Percentiles rank a stretch among this genome's conserved stretches.
Conservation (phyloP, 2,113 vertebrate genomes). For the Mesitornis unicolor region DNA sequence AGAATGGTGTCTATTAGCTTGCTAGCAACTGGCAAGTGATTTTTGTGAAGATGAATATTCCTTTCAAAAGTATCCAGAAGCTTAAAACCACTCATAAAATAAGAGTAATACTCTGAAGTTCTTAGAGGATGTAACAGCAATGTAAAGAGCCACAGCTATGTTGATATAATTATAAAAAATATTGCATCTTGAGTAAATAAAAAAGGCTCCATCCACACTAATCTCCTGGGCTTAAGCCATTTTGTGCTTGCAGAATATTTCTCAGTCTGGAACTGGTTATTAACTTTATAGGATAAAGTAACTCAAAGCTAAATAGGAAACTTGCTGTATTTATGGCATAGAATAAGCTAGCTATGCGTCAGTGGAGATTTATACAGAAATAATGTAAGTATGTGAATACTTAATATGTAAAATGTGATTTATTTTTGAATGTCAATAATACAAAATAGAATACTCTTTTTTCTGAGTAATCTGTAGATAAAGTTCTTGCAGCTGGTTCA, state of each 20-base stretch:
- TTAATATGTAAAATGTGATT: not conserved
- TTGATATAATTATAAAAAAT: not conserved
- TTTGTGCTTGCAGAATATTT: not conserved
- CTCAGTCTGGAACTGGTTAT: not conserved
- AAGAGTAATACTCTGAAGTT: conserved; percentile 3
- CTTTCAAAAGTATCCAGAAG: not conserved
- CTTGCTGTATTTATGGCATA: not conserved
- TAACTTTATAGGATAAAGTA: not conserved
- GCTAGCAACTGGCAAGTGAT: not conserved
- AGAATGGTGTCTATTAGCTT: not conserved
- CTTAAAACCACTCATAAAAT: not conserved
- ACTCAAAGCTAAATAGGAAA: not conserved
- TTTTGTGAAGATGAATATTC: conserved; percentile 10
- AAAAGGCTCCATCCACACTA: not conserved
- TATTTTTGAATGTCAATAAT: not conserved
- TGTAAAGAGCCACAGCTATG: not conserved
- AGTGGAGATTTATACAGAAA: not conserved
- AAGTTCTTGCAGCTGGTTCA: not conserved
- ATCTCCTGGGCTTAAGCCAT: not conserved
- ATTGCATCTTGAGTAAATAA: conserved; percentile 11
- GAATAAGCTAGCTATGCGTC: not conserved
- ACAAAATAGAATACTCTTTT: not conserved
- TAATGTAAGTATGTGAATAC: not conserved
- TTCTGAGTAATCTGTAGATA: not conserved
- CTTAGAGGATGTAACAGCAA: not conserved